Conservation (phyloP, 2,113 vertebrate species). For the Capra hircus region DNA sequence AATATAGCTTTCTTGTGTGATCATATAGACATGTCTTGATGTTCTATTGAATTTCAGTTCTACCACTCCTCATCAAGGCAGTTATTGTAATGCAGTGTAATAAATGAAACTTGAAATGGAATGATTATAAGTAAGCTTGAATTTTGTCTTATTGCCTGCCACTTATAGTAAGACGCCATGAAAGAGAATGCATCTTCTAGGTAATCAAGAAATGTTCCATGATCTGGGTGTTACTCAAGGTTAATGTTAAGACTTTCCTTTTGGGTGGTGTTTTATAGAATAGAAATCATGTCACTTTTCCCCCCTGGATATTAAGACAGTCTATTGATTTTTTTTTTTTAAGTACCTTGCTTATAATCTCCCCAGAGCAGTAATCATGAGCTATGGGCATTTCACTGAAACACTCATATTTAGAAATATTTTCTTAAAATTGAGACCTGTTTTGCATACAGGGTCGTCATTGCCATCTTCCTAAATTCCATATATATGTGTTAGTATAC, state of each 20-base stretch:
- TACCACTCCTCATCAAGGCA: conserved; percentile 35
- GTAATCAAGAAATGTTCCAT: conserved; percentile 37
- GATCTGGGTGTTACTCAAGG: conserved; percentile 38
- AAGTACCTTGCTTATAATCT: conserved; percentile 62
- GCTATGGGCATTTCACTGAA: conserved; percentile 59
- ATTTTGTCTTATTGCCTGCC: conserved; percentile 48
- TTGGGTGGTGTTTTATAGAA: conserved; percentile 50
- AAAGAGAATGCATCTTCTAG: conserved; percentile 48
- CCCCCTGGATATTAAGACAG: not conserved
- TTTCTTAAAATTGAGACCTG: conserved; percentile 62
- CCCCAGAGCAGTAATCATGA: conserved; percentile 61
- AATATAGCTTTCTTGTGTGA: conserved; percentile 25
- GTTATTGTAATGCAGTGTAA: not conserved
- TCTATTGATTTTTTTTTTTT: conserved; percentile 23
- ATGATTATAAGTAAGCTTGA: conserved; percentile 55
- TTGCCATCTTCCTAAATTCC: too few species aligned
- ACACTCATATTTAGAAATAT: conserved; percentile 46
- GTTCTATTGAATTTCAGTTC: conserved; percentile 36
- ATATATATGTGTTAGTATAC: too few species aligned
- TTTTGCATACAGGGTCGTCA: not conserved
- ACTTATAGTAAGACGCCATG: conserved; percentile 38
- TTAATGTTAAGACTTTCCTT: conserved; percentile 35
- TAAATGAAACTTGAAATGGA: conserved; percentile 58
- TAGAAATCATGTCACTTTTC: conserved; percentile 29
- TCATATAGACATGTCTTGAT: conserved; percentile 1